Base-by-base conservation (phyloP, 1,140 invertebrate species). In the Plodia interpunctella region DNA sequence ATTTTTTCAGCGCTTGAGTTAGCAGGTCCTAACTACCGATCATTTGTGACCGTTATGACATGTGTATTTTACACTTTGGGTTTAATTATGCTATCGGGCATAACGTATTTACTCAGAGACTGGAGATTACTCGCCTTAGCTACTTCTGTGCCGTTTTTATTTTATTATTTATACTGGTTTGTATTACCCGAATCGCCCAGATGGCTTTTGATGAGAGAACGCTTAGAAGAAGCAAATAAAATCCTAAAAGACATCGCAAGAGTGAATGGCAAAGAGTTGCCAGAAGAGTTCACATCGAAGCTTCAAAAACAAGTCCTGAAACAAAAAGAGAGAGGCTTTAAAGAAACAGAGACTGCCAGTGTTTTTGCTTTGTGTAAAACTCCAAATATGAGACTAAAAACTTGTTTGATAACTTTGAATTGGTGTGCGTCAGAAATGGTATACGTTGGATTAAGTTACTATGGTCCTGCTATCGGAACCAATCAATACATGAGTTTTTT, bases 21-120 rank as follows among this genome's bases (percentile, higher is more conserved):
- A 21, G 96, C 97, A 15, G 96, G 96, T 2, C 96, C 96, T 19
- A 96, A 95, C 79, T 97, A 97, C 88, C 91, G 97, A 65, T 97
- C 96, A 0, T 97, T 97, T 83, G 95, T 96, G 0, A 97, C 96
- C 0, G 96, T 97, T 0, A 94, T 97, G 93, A 97, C 95, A 0
- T 97, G 96, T 67, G 92, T 96, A 25, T 97, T 96, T 77, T 98
- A 97, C 78, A 97, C 96, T 4, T 90, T 96, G 51, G 96, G 96
- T 0, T 90, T 97, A 25, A 95, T 97, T 74, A 87, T 97, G 68
- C 77, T 98, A 30, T 93, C 97, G 2, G 92, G 93, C 2, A 92
- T 98, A 1, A 96, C 96, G 1, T 97, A 96, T 80, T 83, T 97
- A 21, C 92, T 97, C 50, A 86, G 95, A 53, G 92, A 97, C 80